These are phyloP conservation scores for Adrianichthys oophorus DNA, from an alignment of 2,797 vertebrate species.

Conservation along the genomic window DNA sequence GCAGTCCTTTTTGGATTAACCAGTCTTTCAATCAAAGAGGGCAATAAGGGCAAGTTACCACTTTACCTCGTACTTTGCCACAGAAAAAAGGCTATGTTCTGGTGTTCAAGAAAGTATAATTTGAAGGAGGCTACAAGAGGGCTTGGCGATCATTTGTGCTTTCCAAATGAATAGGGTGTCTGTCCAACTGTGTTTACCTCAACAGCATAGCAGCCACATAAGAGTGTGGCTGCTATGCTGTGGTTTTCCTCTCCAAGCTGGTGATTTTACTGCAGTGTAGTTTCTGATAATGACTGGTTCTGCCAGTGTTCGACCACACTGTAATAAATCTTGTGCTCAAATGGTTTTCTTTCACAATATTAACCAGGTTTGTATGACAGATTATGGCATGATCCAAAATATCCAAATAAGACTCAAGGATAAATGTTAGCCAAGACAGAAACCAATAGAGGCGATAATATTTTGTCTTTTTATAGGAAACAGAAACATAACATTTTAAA, in stretches of 20 bases:
- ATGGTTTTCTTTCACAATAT: slow-evolving; percentile 2
- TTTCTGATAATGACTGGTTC: slow-evolving; percentile 60
- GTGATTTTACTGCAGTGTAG: slow-evolving; percentile 48
- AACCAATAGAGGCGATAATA: neutral
- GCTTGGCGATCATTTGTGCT: slow-evolving; percentile 28
- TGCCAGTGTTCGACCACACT: slow-evolving; percentile 19
- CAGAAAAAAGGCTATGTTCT: slow-evolving; percentile 9
- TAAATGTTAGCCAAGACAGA: neutral
- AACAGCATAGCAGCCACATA: slow-evolving; percentile 52
- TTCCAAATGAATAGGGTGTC: slow-evolving; percentile 45
- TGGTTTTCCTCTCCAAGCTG: slow-evolving; percentile 44
- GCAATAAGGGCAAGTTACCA: slow-evolving; percentile 14
- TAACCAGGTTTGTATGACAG: slow-evolving; percentile 3
- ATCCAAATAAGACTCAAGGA: neutral
- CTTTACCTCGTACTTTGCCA: slow-evolving; percentile 12
- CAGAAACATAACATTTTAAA: too few relatives aligned
- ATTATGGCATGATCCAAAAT: slow-evolving; percentile 4
- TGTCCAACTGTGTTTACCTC: slow-evolving; percentile 45
- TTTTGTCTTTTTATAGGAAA: too few relatives aligned
- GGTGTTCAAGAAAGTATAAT: slow-evolving; percentile 8
- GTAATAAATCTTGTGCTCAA: slow-evolving; percentile 5
- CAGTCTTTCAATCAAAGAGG: slow-evolving; percentile 11
- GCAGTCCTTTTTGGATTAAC: slow-evolving; percentile 14
- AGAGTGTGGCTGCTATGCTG: slow-evolving; percentile 39
- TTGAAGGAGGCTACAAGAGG: slow-evolving; percentile 13